A percentile compares a stretch with the other conserved stretches of the same genome.
Evolutionary conservation across 1,140 invertebrate species (phyloP).

Genomic region (Patella vulgata): DNA sequence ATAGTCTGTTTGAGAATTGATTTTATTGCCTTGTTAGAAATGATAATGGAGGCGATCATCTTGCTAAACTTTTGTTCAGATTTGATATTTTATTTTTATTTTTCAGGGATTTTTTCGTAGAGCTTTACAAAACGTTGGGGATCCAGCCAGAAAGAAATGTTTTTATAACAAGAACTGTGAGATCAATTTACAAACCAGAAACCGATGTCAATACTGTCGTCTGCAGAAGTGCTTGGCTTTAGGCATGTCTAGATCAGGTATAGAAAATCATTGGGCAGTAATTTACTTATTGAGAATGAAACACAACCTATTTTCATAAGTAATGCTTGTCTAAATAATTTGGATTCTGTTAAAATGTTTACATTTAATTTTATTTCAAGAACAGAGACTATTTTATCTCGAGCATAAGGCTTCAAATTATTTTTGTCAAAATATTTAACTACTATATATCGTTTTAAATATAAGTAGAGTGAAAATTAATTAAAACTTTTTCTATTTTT

Average conservation of each 20-base stretch:
- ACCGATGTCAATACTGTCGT: conserved; percentile 98
- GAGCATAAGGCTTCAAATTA: too few relatives aligned
- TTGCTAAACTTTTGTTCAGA: too few relatives aligned
- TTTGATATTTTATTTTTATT: too few relatives aligned
- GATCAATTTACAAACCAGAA: conserved; percentile 72
- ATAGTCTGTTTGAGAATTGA: too few relatives aligned
- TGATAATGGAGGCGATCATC: too few relatives aligned
- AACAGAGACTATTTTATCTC: too few relatives aligned
- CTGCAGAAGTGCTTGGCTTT: conserved; percentile 98
- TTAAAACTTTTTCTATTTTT: too few relatives aligned
- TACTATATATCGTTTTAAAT: too few relatives aligned
- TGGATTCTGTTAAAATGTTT: not conserved
- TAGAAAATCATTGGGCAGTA: too few relatives aligned
- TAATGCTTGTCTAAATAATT: conserved; percentile 22
- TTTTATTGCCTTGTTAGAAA: too few relatives aligned
- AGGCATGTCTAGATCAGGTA: conserved; percentile 99
- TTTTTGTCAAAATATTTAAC: too few relatives aligned
- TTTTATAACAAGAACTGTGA: conserved; percentile 65
- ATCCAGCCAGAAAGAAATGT: conserved; percentile 61
- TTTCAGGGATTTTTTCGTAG: conserved; percentile 61
- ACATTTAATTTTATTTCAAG: conserved; percentile 1
- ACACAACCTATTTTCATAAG: conserved; percentile 14
- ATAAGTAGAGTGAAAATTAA: too few relatives aligned
- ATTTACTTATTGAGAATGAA: conserved; percentile 10
- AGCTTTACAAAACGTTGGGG: conserved; percentile 63